Evolutionary conservation across 2,888 invertebrate genomes (phyloP), one percentile per base, ranked within the genome.

Genomic region (Morpho achilles): DNA sequence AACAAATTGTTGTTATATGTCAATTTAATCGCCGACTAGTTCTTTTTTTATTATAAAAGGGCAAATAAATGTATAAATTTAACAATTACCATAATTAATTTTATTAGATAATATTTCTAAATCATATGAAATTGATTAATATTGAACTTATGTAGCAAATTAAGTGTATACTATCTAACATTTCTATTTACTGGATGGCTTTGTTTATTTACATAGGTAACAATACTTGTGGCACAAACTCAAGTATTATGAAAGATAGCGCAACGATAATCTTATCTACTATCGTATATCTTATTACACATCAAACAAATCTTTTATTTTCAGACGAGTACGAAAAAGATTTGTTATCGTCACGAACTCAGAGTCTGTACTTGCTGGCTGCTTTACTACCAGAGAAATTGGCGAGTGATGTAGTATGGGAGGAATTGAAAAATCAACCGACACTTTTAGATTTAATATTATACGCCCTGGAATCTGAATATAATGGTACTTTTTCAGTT

Each of bases 401-500:
- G 0, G 81, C 84, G 0, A 65, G 65, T 5, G 79, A 82, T 47
- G 74, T 67, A 40, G 69, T 85, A 3, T 89, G 88, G 87, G 58
- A 58, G 22, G 76, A 76, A 40, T 60, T 88, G 39, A 75, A 64
- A 2, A 66, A 67, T 1, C 62, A 67, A 3, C 63, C 76, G 0
- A 62, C 56, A 7, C 50, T 72, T 0, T 76, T 87, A 50, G 68
- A 73, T 64, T 60, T 82, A 49, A 47, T 89, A 5, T 65, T 83
- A 9, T 80, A 83, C 62, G 75, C 77, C 48, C 67, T 90, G 63
- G 75, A 82, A 41, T 75, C 69, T 48, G 79, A 81, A 50, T 73
- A 80, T 58, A 56, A 58, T 53, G 88, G 89, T 89, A 72, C 41
- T 50, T 46, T 8, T 50, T 7, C 7, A 45, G 47, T 10, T 53